Base-by-base conservation (phyloP, 2,888 invertebrate species). In the Synanthedon tipuliformis region DNA sequence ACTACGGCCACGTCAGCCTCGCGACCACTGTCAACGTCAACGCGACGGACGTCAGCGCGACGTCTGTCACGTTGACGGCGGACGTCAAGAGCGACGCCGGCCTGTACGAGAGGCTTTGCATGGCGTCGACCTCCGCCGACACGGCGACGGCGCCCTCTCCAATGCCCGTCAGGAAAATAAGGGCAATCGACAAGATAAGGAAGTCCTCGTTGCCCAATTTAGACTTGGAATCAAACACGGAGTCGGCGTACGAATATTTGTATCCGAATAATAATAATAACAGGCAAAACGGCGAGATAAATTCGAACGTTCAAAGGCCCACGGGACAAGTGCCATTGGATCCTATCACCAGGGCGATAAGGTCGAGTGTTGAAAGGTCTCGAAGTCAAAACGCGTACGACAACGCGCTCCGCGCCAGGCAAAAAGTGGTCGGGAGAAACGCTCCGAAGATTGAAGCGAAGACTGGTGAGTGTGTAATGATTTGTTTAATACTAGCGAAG, bases 1-100 rank as follows among this genome's bases (percentile, higher is more conserved):
- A 82, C 0, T 88, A 87, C 52, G 88, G 87, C 0, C 88, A 88
- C 41, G 53, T 87, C 1, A 85, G 86, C 61, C 57, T 86, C 54
- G 81, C 83, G 1, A 87, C 86, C 0, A 83, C 86, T 34, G 81
- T 84, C 56, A 83, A 63, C 55, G 56, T 81, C 34, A 34, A 34
- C 55, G 56, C 81, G 55, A 66, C 72, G 3, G 73, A 73, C 4
- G 48, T 34, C 34, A 16, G 15, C 12, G n/a, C 56, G 7, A 54
- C 34, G 15, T 55, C 61, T 1, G 69, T 67, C 56, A 70, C 63
- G 23, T 50, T 58, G 58, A 60, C 61, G 54, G 60, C 49, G 16
- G 45, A 41, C 48, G 41, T 45, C 15, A 27, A 41, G 45, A 60
- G 55, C 3, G 75, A 78, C 2, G 70, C 34, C 2, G 34, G 73